Percentiles rank a stretch among this genome's conserved stretches.
phyloP scores from a whole-genome alignment of 2,113 vertebrate species.

The Mus musculus region GRCm39 chr19:11788001-11788500 shows the following conservation, averaged over 20 bases:
- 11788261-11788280: background rate
- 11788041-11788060: background rate
- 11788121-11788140: background rate
- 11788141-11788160: background rate
- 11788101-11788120: background rate
- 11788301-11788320: background rate
- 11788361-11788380: background rate
- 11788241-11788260: background rate
- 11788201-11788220: accelerated
- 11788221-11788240: background rate
- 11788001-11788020: background rate
- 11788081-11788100: background rate
- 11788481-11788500: too few relatives aligned
- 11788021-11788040: background rate
- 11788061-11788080: background rate
- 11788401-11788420: background rate
- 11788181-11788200: accelerated
- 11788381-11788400: background rate
- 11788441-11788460: background rate
- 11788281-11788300: background rate
- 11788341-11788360: background rate
- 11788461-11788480: too few relatives aligned
- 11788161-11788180: background rate
- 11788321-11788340: background rate
- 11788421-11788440: background rate